Conservation (phyloP, 2,797 vertebrate species). For the Arnoldichthys spilopterus region DNA sequence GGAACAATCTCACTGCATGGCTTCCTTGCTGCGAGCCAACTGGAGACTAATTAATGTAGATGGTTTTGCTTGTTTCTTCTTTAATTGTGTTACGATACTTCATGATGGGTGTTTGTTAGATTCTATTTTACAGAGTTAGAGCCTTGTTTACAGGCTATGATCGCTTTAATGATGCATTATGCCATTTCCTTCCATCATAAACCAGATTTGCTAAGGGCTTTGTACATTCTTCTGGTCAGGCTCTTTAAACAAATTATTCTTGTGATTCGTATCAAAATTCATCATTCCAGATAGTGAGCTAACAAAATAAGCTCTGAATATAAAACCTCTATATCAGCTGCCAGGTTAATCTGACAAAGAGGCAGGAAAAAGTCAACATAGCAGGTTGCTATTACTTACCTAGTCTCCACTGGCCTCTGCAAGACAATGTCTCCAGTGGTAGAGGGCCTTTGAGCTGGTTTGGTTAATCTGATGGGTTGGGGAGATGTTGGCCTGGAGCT, state of each 20-base stretch:
- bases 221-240: not conserved
- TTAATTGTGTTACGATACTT: conserved; percentile 8
- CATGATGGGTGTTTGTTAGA: not conserved
- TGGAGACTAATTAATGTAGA: conserved; percentile 27
- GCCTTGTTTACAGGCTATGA: not conserved
- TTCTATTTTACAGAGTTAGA: not conserved
- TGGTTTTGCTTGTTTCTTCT: not conserved
- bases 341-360: not conserved
- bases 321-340: conserved; percentile 9
- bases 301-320: not conserved
- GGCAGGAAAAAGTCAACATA: not conserved
- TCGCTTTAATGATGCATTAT: conserved; percentile 22
- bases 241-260: conserved; percentile 22
- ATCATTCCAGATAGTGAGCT: not conserved
- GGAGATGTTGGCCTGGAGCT: conserved; percentile 76
- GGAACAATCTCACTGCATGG: not conserved
- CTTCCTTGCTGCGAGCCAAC: conserved; percentile 12
- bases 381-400: conserved; percentile 73
- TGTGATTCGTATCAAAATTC: conserved; percentile 15
- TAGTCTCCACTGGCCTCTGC: conserved; percentile 77
- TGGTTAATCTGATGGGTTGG: conserved; percentile 85
- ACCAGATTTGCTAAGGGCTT: not conserved
- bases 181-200: conserved; percentile 1
- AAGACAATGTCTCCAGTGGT: conserved; percentile 75
- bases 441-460: conserved; percentile 58